Conservation (phyloP, 1,140 invertebrate species). For the Drosophila punjabiensis region DNA sequence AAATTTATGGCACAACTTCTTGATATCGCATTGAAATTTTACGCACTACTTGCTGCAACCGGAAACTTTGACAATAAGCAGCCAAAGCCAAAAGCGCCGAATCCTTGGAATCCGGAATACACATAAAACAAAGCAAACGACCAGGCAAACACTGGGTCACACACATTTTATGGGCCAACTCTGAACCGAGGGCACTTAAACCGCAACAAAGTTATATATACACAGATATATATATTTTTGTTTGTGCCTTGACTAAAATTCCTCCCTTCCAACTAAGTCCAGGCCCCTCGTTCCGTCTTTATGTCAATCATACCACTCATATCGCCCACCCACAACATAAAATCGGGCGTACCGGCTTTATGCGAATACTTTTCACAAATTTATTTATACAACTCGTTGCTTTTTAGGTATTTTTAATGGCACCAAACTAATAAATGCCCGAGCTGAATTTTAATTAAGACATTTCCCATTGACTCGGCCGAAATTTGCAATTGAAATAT, state of each 20-base stretch:
- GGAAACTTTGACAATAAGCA: constrained; percentile 61
- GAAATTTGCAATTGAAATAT: constrained; percentile 43
- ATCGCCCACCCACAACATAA: constrained; percentile 34
- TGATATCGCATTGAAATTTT: constrained; percentile 81
- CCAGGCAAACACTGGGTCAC: constrained; percentile 62
- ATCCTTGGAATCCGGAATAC: constrained; percentile 31
- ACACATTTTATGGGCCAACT: constrained; percentile 78
- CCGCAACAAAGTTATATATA: constrained; percentile 71
- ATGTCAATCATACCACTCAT: neutral
- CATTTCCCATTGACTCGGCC: constrained; percentile 15
- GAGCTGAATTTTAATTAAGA: constrained; percentile 57
- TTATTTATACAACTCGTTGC: constrained; percentile 58
- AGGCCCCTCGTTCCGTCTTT: neutral
- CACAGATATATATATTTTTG: constrained; percentile 33
- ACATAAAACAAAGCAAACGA: constrained; percentile 75
- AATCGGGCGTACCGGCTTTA: constrained; percentile 41
- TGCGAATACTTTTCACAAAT: constrained; percentile 68
- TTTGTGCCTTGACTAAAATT: constrained; percentile 33
- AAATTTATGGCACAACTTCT: constrained; percentile 79
- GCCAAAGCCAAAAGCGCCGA: constrained; percentile 46
- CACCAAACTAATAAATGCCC: constrained; percentile 50
- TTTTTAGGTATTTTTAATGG: constrained; percentile 43
- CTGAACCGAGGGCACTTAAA: constrained; percentile 58
- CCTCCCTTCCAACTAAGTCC: constrained; percentile 1
- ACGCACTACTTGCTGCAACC: constrained; percentile 78